phyloP scores from a whole-genome alignment of 64 coral and sea anemone genomes.

The Anthopleura sola region DNA sequence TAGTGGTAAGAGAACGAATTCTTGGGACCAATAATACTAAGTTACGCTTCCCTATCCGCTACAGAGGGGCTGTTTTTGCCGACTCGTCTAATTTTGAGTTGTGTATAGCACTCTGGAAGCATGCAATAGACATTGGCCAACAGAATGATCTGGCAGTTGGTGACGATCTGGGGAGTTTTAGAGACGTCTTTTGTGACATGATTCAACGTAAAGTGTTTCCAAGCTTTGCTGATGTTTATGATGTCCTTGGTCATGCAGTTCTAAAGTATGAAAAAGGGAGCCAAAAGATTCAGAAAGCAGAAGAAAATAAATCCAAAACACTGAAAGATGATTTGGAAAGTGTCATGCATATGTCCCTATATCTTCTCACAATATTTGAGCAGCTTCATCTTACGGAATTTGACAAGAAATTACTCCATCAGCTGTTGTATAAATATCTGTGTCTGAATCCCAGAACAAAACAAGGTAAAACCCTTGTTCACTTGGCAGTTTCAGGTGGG shows the following conservation, averaged over 20 bases:
- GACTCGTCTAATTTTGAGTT: slow-evolving; percentile 70
- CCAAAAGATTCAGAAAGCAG: slow-evolving; percentile 46
- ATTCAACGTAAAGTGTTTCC: no score
- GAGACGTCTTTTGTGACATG: slow-evolving; percentile 71
- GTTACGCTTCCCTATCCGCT: slow-evolving; percentile 59
- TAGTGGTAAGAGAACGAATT: slow-evolving; percentile 77
- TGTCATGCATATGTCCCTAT: no score
- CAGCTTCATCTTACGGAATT: no score
- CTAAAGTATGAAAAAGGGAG: slow-evolving; percentile 61
- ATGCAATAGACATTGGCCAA: slow-evolving; percentile 83
- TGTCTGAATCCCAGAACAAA: no score
- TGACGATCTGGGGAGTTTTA: slow-evolving; percentile 62
- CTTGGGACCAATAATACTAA: slow-evolving; percentile 55
- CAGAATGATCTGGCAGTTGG: slow-evolving; percentile 42
- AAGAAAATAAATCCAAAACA: slow-evolving; percentile 19
- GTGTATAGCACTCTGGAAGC: slow-evolving; percentile 10
- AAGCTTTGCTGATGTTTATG: neutral
- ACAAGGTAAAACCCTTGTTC: no score
- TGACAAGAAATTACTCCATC: no score
- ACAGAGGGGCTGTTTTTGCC: slow-evolving; percentile 77
- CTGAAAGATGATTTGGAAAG: neutral
- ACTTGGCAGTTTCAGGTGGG: no score
- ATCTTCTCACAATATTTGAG: neutral
- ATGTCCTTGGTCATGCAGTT: slow-evolving; percentile 41
- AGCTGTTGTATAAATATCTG: no score